Conservation (phyloP, 2,113 vertebrate species). For the Oenanthe melanoleuca region DNA sequence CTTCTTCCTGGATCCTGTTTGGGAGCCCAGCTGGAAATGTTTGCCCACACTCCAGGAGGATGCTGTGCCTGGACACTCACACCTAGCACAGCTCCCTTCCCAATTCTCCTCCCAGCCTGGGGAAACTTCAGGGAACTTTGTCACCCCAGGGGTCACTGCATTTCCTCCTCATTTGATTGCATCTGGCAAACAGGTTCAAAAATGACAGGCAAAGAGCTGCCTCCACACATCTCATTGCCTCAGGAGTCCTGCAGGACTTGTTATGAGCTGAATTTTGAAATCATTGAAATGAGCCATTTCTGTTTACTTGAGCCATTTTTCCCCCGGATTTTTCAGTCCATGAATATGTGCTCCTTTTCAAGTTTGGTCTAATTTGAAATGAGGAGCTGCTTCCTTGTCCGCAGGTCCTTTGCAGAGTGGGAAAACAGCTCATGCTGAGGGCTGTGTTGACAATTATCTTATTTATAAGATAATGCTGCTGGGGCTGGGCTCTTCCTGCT, state of each 20-base stretch:
- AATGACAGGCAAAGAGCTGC: not conserved
- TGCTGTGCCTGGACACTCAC: not conserved
- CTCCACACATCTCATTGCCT: not conserved
- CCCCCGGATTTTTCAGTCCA: not conserved
- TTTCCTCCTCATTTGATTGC: not conserved
- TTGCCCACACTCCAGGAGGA: not conserved
- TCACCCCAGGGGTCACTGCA: not conserved
- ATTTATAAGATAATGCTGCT: conserved; percentile 28
- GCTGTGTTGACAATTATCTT: not conserved
- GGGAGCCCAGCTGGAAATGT: not conserved
- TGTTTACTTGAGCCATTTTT: conserved; percentile 11
- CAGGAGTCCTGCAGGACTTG: not conserved
- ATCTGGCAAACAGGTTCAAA: not conserved
- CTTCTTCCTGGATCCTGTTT: not conserved
- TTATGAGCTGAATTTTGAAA: not conserved
- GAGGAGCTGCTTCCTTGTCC: conserved; percentile 4
- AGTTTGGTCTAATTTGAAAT: conserved; percentile 27
- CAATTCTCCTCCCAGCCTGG: not conserved
- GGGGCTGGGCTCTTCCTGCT: not conserved
- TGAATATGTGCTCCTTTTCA: conserved; percentile 16
- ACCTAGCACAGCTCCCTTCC: not conserved
- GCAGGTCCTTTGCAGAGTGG: conserved; percentile 14
- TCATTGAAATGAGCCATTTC: conserved; percentile 16
- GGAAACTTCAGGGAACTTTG: not conserved
- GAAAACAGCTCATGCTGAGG: conserved; percentile 38